Evolutionary conservation across 2,113 vertebrate species (phyloP).

Genomic region (Vidua chalybeata): DNA sequence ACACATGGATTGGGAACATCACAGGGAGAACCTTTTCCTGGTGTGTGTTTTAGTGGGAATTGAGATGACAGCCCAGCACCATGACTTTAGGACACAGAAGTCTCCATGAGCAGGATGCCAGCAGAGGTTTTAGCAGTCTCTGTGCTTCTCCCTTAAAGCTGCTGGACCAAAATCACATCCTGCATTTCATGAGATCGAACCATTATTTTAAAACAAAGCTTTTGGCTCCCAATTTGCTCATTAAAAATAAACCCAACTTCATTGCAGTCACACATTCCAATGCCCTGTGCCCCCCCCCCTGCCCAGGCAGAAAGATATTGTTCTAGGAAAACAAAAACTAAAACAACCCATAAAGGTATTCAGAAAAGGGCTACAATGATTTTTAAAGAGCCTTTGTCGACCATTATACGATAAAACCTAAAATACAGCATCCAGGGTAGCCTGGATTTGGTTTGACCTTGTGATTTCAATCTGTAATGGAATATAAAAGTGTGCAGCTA

Average conservation of each 20-base stretch:
- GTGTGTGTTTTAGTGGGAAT: not conserved
- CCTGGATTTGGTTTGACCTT: not conserved
- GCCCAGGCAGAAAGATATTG: not conserved
- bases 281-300: accelerated
- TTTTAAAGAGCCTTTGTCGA: not conserved
- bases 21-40: not conserved
- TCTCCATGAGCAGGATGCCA: not conserved
- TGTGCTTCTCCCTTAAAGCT: not conserved
- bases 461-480: not conserved
- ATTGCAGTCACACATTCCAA: not conserved
- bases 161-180: not conserved
- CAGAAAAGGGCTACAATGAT: not conserved
- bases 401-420: not conserved
- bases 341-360: not conserved
- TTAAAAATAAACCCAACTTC: not conserved
- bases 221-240: not conserved
- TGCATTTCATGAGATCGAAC: accelerated
- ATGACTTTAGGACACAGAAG: not conserved
- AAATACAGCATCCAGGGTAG: not conserved
- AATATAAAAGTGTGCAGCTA: not conserved
- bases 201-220: not conserved
- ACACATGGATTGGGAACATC: accelerated
- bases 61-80: not conserved
- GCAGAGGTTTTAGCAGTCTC: not conserved
- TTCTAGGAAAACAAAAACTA: not conserved